Conservation (phyloP, 2,888 invertebrate genomes). For the Cheilosia vulpina region DNA sequence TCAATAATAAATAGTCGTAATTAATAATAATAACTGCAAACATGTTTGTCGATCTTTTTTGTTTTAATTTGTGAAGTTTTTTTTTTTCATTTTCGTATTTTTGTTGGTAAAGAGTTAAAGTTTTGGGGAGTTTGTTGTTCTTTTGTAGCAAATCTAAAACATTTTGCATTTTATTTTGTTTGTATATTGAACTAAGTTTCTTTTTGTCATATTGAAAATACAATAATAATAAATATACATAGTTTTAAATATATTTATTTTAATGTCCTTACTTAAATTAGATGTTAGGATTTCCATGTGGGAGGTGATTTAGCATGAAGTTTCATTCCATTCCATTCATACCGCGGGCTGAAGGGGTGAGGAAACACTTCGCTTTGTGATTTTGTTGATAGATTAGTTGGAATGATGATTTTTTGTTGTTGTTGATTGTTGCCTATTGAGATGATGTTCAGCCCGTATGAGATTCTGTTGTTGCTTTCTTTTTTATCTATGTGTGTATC, state of each 20-base stretch:
- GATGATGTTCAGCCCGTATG: conserved; percentile 49
- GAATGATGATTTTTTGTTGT: conserved; percentile 61
- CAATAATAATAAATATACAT: conserved; percentile 64
- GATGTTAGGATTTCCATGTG: conserved; percentile 55
- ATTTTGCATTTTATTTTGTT: conserved; percentile 67
- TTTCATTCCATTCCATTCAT: conserved; percentile 35
- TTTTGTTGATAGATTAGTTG: conserved; percentile 72
- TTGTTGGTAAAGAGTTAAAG: conserved; percentile 60
- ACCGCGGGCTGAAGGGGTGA: conserved; percentile 54
- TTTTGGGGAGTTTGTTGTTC: conserved; percentile 34
- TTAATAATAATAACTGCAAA: conserved; percentile 75
- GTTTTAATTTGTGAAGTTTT: conserved; percentile 75
- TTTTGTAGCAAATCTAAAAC: conserved; percentile 68
- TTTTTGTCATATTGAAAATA: conserved; percentile 62
- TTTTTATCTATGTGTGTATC: conserved; percentile 62
- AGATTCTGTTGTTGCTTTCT: conserved; percentile 63
- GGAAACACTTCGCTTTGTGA: conserved; percentile 70
- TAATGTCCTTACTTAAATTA: conserved; percentile 59
- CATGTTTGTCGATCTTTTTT: conserved; percentile 65
- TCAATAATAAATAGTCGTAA: conserved; percentile 73
- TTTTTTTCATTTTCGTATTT: conserved; percentile 68
- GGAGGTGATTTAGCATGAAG: conserved; percentile 41
- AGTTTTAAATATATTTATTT: conserved; percentile 36
- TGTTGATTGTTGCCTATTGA: conserved; percentile 55
- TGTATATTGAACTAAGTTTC: conserved; percentile 58